Conservation (phyloP, 2,797 vertebrate species). For the Sebastes matsubarae region DNA sequence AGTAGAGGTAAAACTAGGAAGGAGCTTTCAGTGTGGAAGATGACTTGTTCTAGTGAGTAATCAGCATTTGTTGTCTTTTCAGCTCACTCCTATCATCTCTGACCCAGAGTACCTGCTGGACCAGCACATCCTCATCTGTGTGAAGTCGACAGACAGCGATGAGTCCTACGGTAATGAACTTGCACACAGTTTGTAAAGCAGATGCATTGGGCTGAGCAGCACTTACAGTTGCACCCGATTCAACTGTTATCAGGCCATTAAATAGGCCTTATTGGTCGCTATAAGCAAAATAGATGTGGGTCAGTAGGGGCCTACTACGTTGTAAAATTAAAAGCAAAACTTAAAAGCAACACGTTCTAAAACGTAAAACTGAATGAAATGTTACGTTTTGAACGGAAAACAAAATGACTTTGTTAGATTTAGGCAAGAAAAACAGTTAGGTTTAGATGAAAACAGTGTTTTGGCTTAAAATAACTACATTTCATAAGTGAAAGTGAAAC, state of each 20-base stretch:
- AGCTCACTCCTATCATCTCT: constrained; percentile 98
- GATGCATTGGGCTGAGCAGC: neutral
- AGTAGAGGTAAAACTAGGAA: constrained; percentile 87
- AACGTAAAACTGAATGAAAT: too few relatives aligned
- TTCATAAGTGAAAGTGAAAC: too few relatives aligned
- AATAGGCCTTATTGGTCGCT: too few relatives aligned
- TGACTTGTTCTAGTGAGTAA: neutral
- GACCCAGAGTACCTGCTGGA: constrained; percentile 97
- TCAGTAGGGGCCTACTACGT: too few relatives aligned
- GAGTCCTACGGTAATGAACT: constrained; percentile 92
- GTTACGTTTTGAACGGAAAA: too few relatives aligned
- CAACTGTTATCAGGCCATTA: too few relatives aligned
- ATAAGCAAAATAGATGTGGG: too few relatives aligned
- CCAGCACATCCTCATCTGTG: constrained; percentile 96
- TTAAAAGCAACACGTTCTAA: too few relatives aligned
- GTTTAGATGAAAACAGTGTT: too few relatives aligned
- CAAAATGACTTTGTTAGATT: too few relatives aligned
- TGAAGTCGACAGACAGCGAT: constrained; percentile 95
- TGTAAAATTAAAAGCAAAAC: neutral
- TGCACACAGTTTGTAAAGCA: neutral
- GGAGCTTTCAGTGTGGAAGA: neutral
- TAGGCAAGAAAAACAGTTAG: too few relatives aligned
- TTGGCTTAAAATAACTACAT: too few relatives aligned
- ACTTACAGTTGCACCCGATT: neutral
- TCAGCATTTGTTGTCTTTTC: constrained; percentile 17